These are phyloP conservation scores for Didymodactylos carnosus DNA, from an alignment of 2,888 invertebrate genomes.

Conservation along the genomic window DNA sequence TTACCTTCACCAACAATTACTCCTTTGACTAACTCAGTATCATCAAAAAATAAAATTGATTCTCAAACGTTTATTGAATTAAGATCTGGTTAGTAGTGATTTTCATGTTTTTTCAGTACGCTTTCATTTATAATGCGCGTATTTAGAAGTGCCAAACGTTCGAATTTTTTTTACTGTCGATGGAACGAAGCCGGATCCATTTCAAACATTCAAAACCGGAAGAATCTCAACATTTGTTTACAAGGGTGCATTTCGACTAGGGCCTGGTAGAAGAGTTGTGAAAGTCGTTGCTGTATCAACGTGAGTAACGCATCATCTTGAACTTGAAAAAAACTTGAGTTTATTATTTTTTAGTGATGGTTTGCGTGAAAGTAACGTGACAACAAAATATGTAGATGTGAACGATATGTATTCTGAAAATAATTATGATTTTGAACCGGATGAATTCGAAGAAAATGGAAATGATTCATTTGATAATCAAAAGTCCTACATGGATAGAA, in stretches of 20 bases:
- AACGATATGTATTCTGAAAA: conserved; percentile 20
- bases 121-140: not conserved
- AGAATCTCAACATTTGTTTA: conserved; percentile 31
- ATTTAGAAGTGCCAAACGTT: conserved; percentile 27
- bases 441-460: not conserved
- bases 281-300: conserved; percentile 28
- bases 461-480: not conserved
- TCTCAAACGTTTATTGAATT: conserved; percentile 13
- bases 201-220: conserved; percentile 27
- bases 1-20: conserved; percentile 8
- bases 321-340: not conserved
- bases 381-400: conserved; percentile 30
- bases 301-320: not conserved
- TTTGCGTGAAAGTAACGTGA: conserved; percentile 29
- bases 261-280: conserved; percentile 29
- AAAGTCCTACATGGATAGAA: not conserved
- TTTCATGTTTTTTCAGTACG: not conserved
- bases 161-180: conserved; percentile 34
- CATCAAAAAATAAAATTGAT: conserved; percentile 12
- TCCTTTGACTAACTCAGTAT: not conserved
- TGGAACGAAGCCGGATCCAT: conserved; percentile 32
- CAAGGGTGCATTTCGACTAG: conserved; percentile 31
- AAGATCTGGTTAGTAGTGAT: not conserved
- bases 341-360: conserved; percentile 24
- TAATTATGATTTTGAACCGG: not conserved